These are phyloP conservation scores for Toxostoma redivivum DNA, from an alignment of 2,113 vertebrate species.

Conservation along the genomic window DNA sequence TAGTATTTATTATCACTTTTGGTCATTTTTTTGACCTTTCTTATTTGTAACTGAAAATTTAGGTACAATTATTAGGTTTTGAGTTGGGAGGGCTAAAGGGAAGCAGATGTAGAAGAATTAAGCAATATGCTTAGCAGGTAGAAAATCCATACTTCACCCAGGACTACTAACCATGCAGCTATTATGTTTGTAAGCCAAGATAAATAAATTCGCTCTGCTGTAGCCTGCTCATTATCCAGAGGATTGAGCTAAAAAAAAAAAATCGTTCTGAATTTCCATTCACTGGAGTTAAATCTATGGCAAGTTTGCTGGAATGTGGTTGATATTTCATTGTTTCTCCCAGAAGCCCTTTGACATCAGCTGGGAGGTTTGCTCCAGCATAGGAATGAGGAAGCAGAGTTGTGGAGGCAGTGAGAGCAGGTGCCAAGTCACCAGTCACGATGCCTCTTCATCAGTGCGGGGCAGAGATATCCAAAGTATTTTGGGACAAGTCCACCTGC, in stretches of 20 bases:
- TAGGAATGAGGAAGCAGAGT: background rate
- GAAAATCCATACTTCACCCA: background rate
- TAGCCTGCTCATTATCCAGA: background rate
- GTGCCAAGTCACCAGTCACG: fast-evolving
- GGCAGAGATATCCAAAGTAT: background rate
- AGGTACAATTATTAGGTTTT: background rate
- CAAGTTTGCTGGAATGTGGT: background rate
- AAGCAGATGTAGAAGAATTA: background rate
- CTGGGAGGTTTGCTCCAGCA: background rate
- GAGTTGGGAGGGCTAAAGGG: background rate
- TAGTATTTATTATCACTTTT: background rate
- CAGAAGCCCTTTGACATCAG: background rate
- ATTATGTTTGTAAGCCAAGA: background rate
- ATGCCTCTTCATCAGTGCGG: background rate
- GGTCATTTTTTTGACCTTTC: background rate
- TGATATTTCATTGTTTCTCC: background rate
- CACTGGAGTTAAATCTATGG: background rate
- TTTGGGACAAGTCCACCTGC: background rate
- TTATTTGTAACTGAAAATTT: background rate
- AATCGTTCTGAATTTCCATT: background rate
- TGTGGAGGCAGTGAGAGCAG: background rate
- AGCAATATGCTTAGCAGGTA: background rate
- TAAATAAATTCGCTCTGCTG: background rate
- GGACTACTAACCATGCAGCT: background rate
- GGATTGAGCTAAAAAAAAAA: background rate